Conservation (phyloP, 2,113 vertebrate species). For the Isurus oxyrinchus region DNA sequence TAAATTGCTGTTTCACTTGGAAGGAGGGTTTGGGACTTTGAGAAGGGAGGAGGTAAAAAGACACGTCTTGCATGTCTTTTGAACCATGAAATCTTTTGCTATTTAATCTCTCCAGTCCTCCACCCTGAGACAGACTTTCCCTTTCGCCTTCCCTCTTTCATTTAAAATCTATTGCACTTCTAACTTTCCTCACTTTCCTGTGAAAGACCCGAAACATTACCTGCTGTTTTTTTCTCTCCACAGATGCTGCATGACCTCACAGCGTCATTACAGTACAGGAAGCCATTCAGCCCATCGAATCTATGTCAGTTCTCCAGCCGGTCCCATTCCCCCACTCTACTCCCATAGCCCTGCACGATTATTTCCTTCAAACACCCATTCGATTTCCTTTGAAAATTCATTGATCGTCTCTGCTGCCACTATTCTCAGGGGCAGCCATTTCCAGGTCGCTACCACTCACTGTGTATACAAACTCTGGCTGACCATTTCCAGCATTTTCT, state of each 20-base stretch:
- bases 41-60: background rate
- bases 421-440: background rate
- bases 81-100: background rate
- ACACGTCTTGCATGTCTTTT: background rate
- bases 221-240: too few species aligned
- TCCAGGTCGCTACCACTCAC: background rate
- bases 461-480: background rate
- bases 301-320: background rate
- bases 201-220: background rate
- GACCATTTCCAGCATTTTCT: background rate
- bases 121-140: background rate
- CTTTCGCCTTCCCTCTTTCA: background rate
- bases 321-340: too few species aligned
- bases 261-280: background rate
- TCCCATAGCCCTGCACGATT: background rate
- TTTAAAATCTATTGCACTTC: background rate
- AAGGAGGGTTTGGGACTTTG: background rate
- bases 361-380: background rate
- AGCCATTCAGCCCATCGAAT: background rate
- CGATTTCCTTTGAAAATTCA: too few species aligned
- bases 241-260: background rate
- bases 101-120: background rate
- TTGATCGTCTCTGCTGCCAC: too few species aligned
- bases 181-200: background rate
- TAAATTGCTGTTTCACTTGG: background rate